Evolutionary conservation across 1,140 invertebrate genomes (phyloP), one percentile per base, ranked within the genome.

Genomic region (Trachymyrmex cornetzi): DNA sequence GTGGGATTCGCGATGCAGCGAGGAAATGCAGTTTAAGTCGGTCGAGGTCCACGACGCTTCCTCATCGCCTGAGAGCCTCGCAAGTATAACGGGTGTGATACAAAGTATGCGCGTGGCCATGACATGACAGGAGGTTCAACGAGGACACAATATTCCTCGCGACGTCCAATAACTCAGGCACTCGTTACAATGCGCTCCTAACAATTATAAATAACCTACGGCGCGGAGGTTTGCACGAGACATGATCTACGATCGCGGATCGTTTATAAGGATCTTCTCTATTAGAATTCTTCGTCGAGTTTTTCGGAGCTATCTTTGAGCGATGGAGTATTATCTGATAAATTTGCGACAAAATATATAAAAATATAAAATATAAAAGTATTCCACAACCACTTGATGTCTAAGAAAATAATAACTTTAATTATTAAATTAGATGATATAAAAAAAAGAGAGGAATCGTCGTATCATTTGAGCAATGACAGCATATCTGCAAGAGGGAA

Each of bases 161-260:
- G 84, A 86, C 75, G 64, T 86, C 63, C 64, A 86, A 86, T 86
- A 80, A 86, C 84, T 86, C 84, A 86, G 63, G 34, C 38, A 59
- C 84, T 86, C 84, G 84, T 86, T 86, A 86, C 84, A 86, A 86
- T 86, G 84, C 75, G 9, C 34, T 61, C 22, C 63, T 86, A 86
- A 86, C 84, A 86, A 86, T 86, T 86, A 86, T 77, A 86, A 80
- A 80, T 86, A 86, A 86, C 75, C 84, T 24, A 30, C 38, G 77
- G 74, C 53, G 14, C 34, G 63, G 75, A 38, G 59, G 64, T 86
- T 86, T 77, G 64, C 75, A 80, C 53, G 75, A 34, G 63, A 55
- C 75, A 80, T 80, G 84, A 86, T 80, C 75, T 77, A 86, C 53
- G 75, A 86, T 86, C 63, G 30, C 24, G 44, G 50, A 67, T 59